Conservation (phyloP, 2,888 invertebrate genomes). For the Pristionchus exspectatus region DNA sequence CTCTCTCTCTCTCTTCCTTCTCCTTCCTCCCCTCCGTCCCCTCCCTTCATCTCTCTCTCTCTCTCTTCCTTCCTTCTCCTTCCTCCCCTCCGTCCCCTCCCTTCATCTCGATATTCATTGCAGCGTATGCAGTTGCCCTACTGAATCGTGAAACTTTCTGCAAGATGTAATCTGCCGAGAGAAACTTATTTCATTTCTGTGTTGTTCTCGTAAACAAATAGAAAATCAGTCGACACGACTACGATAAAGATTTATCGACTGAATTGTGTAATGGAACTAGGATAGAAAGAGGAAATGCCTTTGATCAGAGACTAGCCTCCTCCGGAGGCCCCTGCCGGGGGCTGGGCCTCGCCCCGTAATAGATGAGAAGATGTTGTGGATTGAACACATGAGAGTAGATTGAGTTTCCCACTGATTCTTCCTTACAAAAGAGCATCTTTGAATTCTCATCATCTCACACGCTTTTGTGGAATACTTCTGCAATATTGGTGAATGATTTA, state of each 20-base stretch:
- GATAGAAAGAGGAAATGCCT: too few relatives aligned
- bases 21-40: too few relatives aligned
- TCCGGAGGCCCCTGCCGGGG: too few relatives aligned
- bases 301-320: too few relatives aligned
- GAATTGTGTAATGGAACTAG: constrained; percentile 47
- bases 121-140: constrained; percentile 10
- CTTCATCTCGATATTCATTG: not conserved
- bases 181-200: not conserved
- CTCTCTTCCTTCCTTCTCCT: not conserved
- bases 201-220: constrained; percentile 1
- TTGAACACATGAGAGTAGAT: too few relatives aligned
- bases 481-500: not conserved
- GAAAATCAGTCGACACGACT: constrained; percentile 1
- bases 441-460: not conserved
- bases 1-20: not conserved
- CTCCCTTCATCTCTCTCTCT: not conserved
- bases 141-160: constrained; percentile 29
- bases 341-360: too few relatives aligned
- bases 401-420: too few relatives aligned
- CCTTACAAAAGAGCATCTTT: too few relatives aligned
- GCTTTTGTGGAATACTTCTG: not conserved
- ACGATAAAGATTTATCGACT: constrained; percentile 51
- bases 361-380: too few relatives aligned
- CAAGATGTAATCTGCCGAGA: not conserved
- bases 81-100: not conserved